Evolutionary conservation across 1,140 invertebrate genomes (phyloP).

Genomic region (Pseudachorutes palmiensis): DNA sequence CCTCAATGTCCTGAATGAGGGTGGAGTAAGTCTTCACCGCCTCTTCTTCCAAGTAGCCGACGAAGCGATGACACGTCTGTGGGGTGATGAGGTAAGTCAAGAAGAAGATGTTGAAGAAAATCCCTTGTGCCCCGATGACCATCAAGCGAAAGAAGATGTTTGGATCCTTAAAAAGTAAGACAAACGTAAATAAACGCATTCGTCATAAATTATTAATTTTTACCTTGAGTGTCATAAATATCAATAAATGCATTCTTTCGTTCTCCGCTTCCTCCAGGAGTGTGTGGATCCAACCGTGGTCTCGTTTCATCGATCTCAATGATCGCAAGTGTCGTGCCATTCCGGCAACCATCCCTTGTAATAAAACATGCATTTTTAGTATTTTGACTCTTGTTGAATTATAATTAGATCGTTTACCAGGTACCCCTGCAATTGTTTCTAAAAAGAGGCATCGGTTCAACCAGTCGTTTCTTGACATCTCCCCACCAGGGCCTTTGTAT

Average conservation of each 20-base stretch:
- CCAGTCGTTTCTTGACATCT: constrained; percentile 23
- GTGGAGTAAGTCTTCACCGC: constrained; percentile 46
- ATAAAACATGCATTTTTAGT: neutral
- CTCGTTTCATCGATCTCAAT: constrained; percentile 42
- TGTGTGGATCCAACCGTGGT: constrained; percentile 47
- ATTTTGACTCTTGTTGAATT: too few relatives aligned
- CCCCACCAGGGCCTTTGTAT: constrained; percentile 27
- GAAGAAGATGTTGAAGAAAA: constrained; percentile 44
- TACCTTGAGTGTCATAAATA: constrained; percentile 43
- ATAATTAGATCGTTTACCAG: neutral
- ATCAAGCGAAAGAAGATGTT: constrained; percentile 40
- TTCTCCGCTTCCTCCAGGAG: constrained; percentile 47
- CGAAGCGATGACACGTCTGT: constrained; percentile 45
- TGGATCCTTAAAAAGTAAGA: constrained; percentile 43
- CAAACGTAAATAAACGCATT: constrained; percentile 46
- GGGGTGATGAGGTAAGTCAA: constrained; percentile 43
- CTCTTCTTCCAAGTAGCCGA: constrained; percentile 47
- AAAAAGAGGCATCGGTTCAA: constrained; percentile 23
- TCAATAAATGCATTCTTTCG: constrained; percentile 47
- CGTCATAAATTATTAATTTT: too few relatives aligned
- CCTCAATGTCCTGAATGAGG: constrained; percentile 41
- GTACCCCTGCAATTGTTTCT: constrained; percentile 23
- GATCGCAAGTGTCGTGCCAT: constrained; percentile 45
- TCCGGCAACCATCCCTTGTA: constrained; percentile 30
- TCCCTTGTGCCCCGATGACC: constrained; percentile 42